Evolutionary conservation across 2,113 vertebrate species (phyloP), one percentile per base, ranked within the genome.

Genomic region (Percopsis transmontana): DNA sequence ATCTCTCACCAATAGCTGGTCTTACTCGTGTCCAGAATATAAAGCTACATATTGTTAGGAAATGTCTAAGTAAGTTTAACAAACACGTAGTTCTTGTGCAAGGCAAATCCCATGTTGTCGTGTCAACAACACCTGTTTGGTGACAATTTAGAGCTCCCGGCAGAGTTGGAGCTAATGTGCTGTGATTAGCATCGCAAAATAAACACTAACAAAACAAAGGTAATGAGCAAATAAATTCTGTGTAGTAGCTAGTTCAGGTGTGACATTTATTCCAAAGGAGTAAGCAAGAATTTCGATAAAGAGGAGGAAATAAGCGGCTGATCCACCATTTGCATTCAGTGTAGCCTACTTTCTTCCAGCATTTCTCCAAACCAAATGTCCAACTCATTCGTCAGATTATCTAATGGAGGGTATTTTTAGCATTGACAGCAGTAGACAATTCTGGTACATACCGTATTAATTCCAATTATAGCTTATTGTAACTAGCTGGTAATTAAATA

Each of bases 281-380:
- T 10, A 19, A 38, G 1, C 13, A 4, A 61, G 45, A 12, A 53
- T 62, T 57, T 62, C 38, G 18, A 39, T 48, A 24, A n/a, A 57
- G 20, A 1, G 24, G 11, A 52, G 24, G 11, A 52, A 38, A 66
- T 52, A 44, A 66, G 23, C 38, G 23, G 38, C 9, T 42, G 41
- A 18, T 60, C 50, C 38, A 53, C 3, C 21, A 18, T 58, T 61
- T 48, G 20, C 18, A 57, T 62, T 67, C 11, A 50, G 33, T 18
- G n/a, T n/a, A n/a, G n/a, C n/a, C 42, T 13, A 21, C 60, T 44
- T 56, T 16, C 15, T 15, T 52, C 14, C 19, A 23, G 0, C 2
- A n/a, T 10, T 19, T 55, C 40, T 24, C 15, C 39, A 53, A 44
- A 55, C 13, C 6, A 56, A 60, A 15, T 54, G 39, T 56, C 10